Conservation (phyloP, 2,113 vertebrate species). For the Tyrannus savana region DNA sequence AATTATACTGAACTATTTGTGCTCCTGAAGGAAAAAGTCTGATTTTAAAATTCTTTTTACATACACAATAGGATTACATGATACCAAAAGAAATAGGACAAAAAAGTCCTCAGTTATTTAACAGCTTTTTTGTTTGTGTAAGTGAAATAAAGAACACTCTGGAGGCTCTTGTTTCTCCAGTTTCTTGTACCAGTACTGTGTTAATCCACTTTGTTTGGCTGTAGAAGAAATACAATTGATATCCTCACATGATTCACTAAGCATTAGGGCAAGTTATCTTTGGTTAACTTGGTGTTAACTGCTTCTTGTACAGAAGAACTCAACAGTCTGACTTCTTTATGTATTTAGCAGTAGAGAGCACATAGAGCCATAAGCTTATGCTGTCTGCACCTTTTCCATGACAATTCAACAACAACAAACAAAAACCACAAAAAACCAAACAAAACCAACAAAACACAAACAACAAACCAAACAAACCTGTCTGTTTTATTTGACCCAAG, state of each 20-base stretch:
- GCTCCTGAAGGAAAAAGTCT: background rate
- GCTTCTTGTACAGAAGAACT: background rate
- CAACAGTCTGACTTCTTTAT: rapidly evolving
- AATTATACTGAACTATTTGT: background rate
- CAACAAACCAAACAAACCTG: background rate
- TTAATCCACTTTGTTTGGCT: background rate
- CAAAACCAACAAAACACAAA: background rate
- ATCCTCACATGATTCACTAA: background rate
- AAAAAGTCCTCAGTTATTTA: background rate
- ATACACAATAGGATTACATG: rapidly evolving
- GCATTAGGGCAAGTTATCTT: background rate
- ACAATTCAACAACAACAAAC: background rate
- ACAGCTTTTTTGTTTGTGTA: background rate
- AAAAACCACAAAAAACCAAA: background rate
- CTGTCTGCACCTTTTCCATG: background rate
- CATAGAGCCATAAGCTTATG: background rate
- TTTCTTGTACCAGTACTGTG: background rate
- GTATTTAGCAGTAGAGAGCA: background rate
- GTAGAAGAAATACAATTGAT: background rate
- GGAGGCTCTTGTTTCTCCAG: background rate
- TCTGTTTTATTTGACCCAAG: background rate
- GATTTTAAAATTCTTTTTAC: background rate
- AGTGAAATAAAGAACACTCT: background rate
- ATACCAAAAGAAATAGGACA: background rate
- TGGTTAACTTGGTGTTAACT: background rate